Conservation (phyloP, 2,113 vertebrate genomes). For the Erythrolamprus reginae region DNA sequence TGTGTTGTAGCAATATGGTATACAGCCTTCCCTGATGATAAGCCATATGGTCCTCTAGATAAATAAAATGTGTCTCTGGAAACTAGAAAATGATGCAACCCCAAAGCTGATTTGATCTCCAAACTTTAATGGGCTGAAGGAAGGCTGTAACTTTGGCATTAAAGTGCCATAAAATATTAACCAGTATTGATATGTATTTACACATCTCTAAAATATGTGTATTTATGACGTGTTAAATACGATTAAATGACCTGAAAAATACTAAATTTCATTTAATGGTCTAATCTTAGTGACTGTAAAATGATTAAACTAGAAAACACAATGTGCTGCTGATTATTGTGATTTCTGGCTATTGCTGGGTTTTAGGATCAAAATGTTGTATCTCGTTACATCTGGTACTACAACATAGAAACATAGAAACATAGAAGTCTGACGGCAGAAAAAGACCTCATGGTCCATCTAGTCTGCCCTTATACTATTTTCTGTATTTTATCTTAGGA, state of each 20-base stretch:
- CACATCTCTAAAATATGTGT: neutral
- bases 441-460: too few species aligned
- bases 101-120: conserved; percentile 29
- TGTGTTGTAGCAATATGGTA: conserved; percentile 55
- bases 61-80: conserved; percentile 58
- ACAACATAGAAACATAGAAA: too few species aligned
- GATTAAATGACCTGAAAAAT: neutral
- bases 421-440: too few species aligned
- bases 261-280: neutral
- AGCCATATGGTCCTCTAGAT: conserved; percentile 64
- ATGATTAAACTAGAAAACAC: neutral
- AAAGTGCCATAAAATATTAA: conserved; percentile 7
- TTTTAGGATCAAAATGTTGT: neutral
- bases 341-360: neutral
- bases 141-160: conserved; percentile 48
- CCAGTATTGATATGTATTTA: neutral
- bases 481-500: too few species aligned
- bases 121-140: conserved; percentile 53
- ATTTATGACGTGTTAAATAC: neutral
- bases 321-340: neutral
- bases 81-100: conserved; percentile 49
- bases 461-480: too few species aligned
- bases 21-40: conserved; percentile 54
- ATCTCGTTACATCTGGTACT: too few species aligned
- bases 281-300: neutral